Base-by-base conservation (phyloP, 2,113 vertebrate species). In the Otolemur garnettii region DNA sequence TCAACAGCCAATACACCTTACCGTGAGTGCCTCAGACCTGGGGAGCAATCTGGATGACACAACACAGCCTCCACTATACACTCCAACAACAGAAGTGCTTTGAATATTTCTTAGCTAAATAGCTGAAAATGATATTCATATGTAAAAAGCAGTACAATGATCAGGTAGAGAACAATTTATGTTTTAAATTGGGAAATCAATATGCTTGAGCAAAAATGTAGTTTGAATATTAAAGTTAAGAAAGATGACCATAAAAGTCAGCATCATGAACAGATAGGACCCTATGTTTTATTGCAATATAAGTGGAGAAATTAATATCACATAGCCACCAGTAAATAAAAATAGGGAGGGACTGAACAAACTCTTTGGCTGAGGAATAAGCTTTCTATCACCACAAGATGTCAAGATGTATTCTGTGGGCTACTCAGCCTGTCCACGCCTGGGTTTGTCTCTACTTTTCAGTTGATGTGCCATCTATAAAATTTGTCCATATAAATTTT, bases 241-340 rank as follows among this genome's bases (percentile, higher is more conserved):
- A 84, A 74, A 93, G 42, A 4, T 33, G 5, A 75, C 75, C 66
- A 64, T 50, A 57, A 69, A 87, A 68, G 5, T 18, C 75, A 75
- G 11, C 22, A 64, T 60, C 93, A 95, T 72, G 11, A 94, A 57
- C 30, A 93, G 57, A 10, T 71, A 87, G 17, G 30, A 68, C 2
- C 74, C 57, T 74, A 71, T 42, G 38, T 50, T 95, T 38, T 68
- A 53, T 45, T 80, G 17, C 53, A 87, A 69, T 60, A 69, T 28
- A 53, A 9, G 42, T 91, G 28, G 8, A 88, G 35, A 95, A 95
- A 90, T 38, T 83, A 93, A 66, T 68, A 50, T 57, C 28, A 45
- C 30, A 38, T 72, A 87, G n/a, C 22, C 24, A 90, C 33, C 24
- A 95, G 12, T 89, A 93, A 86, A 69, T 75, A 80, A 92, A 97